Evolutionary conservation across 2,888 invertebrate species (phyloP).

Genomic region (Listrodromus nycthemerus): DNA sequence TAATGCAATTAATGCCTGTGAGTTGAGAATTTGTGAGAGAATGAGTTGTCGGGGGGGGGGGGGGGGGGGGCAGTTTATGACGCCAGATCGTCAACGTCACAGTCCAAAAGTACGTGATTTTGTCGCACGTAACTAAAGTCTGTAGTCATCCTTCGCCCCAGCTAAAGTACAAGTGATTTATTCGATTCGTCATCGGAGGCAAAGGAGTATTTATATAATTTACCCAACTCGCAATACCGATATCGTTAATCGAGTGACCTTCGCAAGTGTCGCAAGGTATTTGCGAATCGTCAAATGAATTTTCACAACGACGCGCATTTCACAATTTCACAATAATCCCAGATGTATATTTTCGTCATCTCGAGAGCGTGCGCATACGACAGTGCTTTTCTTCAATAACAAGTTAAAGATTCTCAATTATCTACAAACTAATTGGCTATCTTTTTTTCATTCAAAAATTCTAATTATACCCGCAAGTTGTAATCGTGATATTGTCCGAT

Average conservation of each 20-base stretch:
- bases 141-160: neutral
- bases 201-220: conserved; percentile 6
- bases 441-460: too few species aligned
- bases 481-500: too few species aligned
- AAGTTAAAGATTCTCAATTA: neutral
- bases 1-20: neutral
- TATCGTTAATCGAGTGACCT: neutral
- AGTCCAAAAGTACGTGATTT: neutral
- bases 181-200: neutral
- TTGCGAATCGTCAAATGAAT: conserved; percentile 16
- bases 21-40: conserved; percentile 10
- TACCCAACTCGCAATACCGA: neutral
- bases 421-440: too few species aligned
- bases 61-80: conserved; percentile 1
- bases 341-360: conserved; percentile 6
- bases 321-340: conserved; percentile 21
- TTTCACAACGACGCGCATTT: conserved; percentile 24
- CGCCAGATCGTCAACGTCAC: neutral
- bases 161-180: neutral
- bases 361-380: neutral
- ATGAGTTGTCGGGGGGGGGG: neutral
- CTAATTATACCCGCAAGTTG: too few species aligned
- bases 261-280: conserved; percentile 19
- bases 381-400: neutral
- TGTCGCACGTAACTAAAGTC: neutral